Evolutionary conservation across 2,888 invertebrate genomes (phyloP), one percentile per base, ranked within the genome.

Genomic region (Escarpia spicata): DNA sequence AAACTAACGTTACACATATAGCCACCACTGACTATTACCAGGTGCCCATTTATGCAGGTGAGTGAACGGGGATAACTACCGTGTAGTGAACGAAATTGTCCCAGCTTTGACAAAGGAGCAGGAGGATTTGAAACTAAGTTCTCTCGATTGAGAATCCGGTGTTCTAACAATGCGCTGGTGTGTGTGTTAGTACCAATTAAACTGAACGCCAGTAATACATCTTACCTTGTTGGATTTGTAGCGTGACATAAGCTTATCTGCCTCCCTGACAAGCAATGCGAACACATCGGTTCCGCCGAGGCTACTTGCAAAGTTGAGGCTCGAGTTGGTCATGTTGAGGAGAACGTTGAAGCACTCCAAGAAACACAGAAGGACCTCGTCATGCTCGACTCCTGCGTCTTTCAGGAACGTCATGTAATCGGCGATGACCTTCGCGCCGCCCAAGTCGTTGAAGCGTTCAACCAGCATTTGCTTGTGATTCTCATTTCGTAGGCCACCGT

Each of bases 401-500:
- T 75, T 75, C 75, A 75, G 75, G 75, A 75, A 75, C 75, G n/a
- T 26, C 75, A 75, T 75, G 75, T 75, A 75, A 26, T 75, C 75
- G 6, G 26, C 8, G 75, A n/a, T 75, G 4, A 75, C 75, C 6
- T 75, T 19, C n/a, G 19, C 75, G 19, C 75, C 75, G 6, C 75
- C 75, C 75, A 75, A 26, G 75, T 75, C 75, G 75, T 75, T n/a
- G 75, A 75, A 75, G 1, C 75, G 75, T 0, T 75, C 75, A 26
- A 19, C 75, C 3, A 75, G 75, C 75, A 75, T 75, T 75, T 75
- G 75, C 4, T n/a, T 26, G 75, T 26, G 75, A 75, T 15, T 75
- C 19, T 75, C 3, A 26, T 19, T 75, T 19, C 75, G 75, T 26
- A 75, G 4, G 3, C 75, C n/a, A 2, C n/a, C 0, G 75, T 75